Evolutionary conservation across 1,140 invertebrate species (phyloP).

Genomic region (Drosophila kanapiae): DNA sequence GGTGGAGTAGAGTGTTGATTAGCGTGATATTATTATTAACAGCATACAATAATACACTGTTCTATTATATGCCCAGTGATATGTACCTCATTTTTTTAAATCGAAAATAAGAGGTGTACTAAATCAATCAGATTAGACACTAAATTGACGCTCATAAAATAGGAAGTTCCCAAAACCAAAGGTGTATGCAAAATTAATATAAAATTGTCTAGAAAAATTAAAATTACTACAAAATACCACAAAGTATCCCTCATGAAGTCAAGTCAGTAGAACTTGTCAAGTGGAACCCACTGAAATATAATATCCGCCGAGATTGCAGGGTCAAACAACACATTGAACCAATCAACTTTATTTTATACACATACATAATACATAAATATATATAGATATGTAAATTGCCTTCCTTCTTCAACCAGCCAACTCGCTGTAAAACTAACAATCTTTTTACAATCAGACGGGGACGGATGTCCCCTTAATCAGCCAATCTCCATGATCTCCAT

Average conservation of each 20-base stretch:
- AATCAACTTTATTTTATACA: constrained; percentile 77
- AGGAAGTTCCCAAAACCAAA: too few relatives aligned
- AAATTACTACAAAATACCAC: not conserved
- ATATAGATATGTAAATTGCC: constrained; percentile 57
- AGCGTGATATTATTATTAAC: too few relatives aligned
- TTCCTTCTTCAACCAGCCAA: constrained; percentile 16
- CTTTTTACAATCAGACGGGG: constrained; percentile 67
- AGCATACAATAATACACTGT: too few relatives aligned
- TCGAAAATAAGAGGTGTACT: too few relatives aligned
- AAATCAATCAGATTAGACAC: too few relatives aligned
- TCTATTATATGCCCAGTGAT: too few relatives aligned
- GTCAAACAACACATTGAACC: constrained; percentile 70
- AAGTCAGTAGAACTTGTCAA: not conserved
- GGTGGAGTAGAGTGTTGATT: too few relatives aligned
- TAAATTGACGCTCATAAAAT: too few relatives aligned
- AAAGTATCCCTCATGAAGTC: not conserved
- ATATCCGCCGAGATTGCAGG: not conserved
- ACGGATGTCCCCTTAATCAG: constrained; percentile 25
- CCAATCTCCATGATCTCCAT: constrained; percentile 38
- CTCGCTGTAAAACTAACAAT: constrained; percentile 55
- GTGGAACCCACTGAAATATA: not conserved
- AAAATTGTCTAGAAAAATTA: not conserved
- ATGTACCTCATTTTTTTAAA: too few relatives aligned
- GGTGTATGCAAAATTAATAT: too few relatives aligned
- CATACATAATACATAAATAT: constrained; percentile 57